Conservation (phyloP, 2,888 invertebrate genomes). For the Cephalotes varians region DNA sequence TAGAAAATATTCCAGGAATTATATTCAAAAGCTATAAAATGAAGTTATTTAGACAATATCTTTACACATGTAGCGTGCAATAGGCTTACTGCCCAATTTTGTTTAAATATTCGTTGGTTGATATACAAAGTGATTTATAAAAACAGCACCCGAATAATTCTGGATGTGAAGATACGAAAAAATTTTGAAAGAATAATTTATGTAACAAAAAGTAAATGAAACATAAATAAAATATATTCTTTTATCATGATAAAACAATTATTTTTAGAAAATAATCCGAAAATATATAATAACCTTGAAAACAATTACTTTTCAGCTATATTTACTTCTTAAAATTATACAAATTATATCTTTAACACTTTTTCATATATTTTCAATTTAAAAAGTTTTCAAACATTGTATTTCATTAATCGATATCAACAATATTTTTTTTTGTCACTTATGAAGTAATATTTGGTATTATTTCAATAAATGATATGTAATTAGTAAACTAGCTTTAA, state of each 20-base stretch:
- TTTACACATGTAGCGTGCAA: not conserved
- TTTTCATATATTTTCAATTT: not conserved
- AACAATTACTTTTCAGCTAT: not conserved
- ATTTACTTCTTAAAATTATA: not conserved
- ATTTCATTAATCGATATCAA: not conserved
- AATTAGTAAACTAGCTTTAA: not conserved
- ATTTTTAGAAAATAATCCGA: not conserved
- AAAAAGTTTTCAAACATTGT: not conserved
- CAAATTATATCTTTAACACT: not conserved
- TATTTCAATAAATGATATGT: not conserved
- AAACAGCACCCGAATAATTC: not conserved
- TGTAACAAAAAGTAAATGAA: not conserved
- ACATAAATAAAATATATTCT: not conserved
- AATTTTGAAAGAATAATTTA: not conserved
- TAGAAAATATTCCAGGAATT: not conserved
- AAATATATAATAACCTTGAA: not conserved
- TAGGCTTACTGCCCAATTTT: not conserved
- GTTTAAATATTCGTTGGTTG: not conserved
- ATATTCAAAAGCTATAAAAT: not conserved
- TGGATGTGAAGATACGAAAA: not conserved
- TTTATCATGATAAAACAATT: not conserved
- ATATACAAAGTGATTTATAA: not conserved
- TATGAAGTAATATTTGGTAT: not conserved
- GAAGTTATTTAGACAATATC: not conserved
- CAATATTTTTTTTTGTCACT: not conserved